These are phyloP conservation scores for Mareca penelope DNA, from an alignment of 2,797 vertebrate species.

Conservation along the genomic window DNA sequence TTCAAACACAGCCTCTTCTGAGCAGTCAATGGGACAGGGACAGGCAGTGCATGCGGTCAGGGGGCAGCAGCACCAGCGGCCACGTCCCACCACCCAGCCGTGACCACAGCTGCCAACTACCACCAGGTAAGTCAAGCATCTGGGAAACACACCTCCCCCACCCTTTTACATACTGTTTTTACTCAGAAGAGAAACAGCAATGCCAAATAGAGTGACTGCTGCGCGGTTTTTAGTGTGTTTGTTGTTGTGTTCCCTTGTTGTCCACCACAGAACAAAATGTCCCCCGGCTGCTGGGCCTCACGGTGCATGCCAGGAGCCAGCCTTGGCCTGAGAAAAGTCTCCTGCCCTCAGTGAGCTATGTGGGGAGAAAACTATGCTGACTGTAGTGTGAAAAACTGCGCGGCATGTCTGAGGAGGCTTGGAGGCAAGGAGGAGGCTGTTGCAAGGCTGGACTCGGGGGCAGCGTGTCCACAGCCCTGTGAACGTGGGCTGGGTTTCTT, in stretches of 20 bases:
- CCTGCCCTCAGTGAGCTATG: background rate
- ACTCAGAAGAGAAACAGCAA: background rate
- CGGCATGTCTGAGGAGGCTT: background rate
- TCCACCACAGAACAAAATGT: background rate
- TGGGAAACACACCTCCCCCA: background rate
- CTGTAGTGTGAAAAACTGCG: background rate
- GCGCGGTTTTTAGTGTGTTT: background rate
- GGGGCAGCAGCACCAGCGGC: background rate
- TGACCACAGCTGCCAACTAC: background rate
- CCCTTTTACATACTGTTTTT: background rate
- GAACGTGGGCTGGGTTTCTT: background rate
- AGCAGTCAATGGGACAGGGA: background rate
- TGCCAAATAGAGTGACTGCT: background rate
- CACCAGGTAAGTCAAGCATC: background rate
- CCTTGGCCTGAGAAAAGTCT: background rate
- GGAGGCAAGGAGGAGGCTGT: background rate
- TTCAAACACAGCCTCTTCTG: background rate
- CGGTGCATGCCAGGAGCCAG: background rate
- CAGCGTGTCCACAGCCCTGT: accelerated
- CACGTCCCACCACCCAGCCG: background rate
- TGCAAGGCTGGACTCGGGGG: accelerated
- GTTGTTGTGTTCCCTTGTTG: background rate
- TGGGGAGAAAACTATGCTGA: background rate
- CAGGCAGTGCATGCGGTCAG: background rate
- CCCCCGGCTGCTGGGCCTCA: background rate